Evolutionary conservation across 2,113 vertebrate species (phyloP).

Genomic region (Dipodomys merriami): DNA sequence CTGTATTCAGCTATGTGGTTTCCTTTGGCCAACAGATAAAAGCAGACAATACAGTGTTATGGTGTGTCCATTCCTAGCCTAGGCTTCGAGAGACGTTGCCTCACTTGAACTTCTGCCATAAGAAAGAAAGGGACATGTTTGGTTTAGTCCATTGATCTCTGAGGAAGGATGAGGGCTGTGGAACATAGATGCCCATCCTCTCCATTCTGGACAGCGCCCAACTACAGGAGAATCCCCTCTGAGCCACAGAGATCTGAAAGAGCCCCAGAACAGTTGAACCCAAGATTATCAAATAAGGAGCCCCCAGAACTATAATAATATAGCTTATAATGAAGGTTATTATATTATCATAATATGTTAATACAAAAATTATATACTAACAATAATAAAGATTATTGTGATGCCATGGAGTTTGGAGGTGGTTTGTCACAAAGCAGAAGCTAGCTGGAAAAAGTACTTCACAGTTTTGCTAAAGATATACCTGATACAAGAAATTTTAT

Average conservation of each 20-base stretch:
- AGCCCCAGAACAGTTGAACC: neutral
- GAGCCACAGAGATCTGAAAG: neutral
- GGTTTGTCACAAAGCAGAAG: neutral
- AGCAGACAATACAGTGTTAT: neutral
- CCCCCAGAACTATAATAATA: neutral
- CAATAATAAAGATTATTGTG: neutral
- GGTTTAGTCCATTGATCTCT: neutral
- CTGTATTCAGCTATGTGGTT: neutral
- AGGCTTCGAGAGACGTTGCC: neutral
- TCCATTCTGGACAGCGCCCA: neutral
- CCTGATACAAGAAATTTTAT: neutral
- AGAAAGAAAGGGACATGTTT: neutral
- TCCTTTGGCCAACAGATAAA: neutral
- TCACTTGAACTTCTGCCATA: neutral
- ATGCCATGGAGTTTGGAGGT: neutral
- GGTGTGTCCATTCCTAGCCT: neutral
- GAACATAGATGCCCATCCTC: neutral
- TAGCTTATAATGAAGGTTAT: neutral
- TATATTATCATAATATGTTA: too few species aligned
- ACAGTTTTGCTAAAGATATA: neutral
- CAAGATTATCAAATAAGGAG: neutral
- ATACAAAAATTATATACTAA: too few species aligned
- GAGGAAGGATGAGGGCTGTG: neutral
- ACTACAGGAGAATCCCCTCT: neutral
- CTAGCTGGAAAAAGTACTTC: neutral